A percentile compares a stretch with the other conserved stretches of the same genome.
These are phyloP conservation scores for Erethizon dorsatum DNA, from an alignment of 2,797 vertebrate species.

Conservation along the genomic window DNA sequence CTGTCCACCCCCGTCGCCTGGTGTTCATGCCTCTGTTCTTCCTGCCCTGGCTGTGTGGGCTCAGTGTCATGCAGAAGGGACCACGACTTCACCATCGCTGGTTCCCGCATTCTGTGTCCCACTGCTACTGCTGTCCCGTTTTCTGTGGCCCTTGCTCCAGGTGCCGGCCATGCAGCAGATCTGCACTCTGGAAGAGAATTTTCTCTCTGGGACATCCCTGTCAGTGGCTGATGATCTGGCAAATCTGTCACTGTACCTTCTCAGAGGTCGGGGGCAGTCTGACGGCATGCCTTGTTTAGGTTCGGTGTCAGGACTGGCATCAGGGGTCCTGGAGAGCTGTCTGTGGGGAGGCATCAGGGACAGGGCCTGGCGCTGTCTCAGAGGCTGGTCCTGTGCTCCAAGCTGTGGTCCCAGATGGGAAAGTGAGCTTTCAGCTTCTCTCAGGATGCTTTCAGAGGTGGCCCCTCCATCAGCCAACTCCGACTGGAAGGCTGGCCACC, in stretches of 20 bases:
- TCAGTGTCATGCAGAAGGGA: background rate
- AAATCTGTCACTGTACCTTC: constrained; percentile 61
- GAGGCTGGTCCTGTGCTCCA: background rate
- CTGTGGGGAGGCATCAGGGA: background rate
- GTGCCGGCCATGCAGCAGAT: rapidly evolving
- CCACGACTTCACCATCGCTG: background rate
- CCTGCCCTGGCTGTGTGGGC: background rate
- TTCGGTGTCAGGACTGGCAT: background rate
- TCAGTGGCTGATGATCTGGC: background rate
- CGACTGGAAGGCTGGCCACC: no score
- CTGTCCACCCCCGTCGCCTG: rapidly evolving
- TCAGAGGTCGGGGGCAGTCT: background rate
- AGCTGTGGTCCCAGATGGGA: background rate
- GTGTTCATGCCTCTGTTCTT: background rate
- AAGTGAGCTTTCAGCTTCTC: background rate
- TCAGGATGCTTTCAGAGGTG: rapidly evolving
- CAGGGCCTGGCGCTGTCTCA: background rate
- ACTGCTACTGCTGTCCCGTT: background rate
- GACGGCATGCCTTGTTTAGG: background rate
- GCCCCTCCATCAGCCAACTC: no score
- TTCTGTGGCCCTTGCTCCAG: background rate
- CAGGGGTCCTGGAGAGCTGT: background rate
- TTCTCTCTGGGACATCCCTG: background rate
- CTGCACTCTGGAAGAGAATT: background rate
- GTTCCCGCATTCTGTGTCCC: background rate